phyloP scores from a whole-genome alignment of 2,113 vertebrate genomes.

The Glaucomys volans region DNA sequence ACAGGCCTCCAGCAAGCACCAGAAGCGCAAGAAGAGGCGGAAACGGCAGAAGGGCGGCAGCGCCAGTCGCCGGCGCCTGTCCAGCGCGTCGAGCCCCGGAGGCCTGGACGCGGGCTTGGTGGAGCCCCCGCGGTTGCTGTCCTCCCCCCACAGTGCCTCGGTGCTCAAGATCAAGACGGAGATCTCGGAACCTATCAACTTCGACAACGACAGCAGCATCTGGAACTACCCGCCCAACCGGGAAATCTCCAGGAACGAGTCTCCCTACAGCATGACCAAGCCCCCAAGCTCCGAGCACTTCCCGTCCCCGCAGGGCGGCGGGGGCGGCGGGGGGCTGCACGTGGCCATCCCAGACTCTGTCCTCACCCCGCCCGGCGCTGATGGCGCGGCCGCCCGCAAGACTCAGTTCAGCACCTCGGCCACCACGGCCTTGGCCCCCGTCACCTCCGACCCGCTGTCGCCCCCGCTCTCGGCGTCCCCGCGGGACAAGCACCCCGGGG shows the following conservation, averaged over 20 bases:
- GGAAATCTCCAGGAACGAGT: conserved; percentile 98
- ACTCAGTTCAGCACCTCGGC: conserved; percentile 91
- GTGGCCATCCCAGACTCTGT: conserved; percentile 98
- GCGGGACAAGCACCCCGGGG: conserved; percentile 95
- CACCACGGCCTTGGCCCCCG: conserved; percentile 91
- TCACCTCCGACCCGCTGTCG: conserved; percentile 95
- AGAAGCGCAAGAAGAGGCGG: conserved; percentile 95
- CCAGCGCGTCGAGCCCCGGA: conserved; percentile 91
- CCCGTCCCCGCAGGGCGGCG: conserved; percentile 93
- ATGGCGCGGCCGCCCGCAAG: conserved; percentile 93
- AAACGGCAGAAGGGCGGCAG: conserved; percentile 97
- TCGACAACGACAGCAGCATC: conserved; percentile 99
- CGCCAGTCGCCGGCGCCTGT: conserved; percentile 92
- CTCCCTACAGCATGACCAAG: conserved; percentile 99
- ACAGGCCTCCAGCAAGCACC: conserved; percentile 91
- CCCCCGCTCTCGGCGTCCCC: conserved; percentile 98
- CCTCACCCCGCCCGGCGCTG: conserved; percentile 96
- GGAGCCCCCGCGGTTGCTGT: conserved; percentile 91
- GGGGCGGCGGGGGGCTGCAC: conserved; percentile 90
- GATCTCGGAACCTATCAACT: conserved; percentile 98
- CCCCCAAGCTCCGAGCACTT: conserved; percentile 94
- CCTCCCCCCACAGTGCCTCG: conserved; percentile 93
- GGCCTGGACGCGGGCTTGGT: conserved; percentile 91
- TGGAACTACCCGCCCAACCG: conserved; percentile 99
- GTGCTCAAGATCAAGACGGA: conserved; percentile 99